A percentile compares a stretch with the other conserved stretches of the same genome.
Evolutionary conservation across 2,113 vertebrate species (phyloP).

Genomic region (Epinephelus moara): DNA sequence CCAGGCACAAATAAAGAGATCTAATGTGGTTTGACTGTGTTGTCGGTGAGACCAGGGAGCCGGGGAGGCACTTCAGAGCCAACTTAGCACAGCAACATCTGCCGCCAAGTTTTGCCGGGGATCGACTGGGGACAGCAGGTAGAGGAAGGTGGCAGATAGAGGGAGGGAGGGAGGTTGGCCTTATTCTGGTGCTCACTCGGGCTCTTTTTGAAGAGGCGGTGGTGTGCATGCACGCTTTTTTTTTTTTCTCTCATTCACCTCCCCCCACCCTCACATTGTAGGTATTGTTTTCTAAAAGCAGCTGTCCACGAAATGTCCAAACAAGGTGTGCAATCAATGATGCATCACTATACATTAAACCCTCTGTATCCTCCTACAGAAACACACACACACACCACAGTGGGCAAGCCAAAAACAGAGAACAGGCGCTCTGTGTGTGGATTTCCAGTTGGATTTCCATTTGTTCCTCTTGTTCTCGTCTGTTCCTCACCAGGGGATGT

Average conservation of each 20-base stretch:
- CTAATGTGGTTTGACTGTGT: constrained; percentile 91
- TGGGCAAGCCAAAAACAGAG: neutral
- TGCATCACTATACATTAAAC: constrained; percentile 79
- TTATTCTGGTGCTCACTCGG: constrained; percentile 77
- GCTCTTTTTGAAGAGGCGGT: constrained; percentile 85
- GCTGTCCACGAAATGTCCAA: constrained; percentile 84
- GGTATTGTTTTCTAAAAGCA: constrained; percentile 89
- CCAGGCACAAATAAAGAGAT: constrained; percentile 95
- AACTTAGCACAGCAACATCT: constrained; percentile 92
- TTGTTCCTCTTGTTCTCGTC: constrained; percentile 54
- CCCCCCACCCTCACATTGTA: constrained; percentile 59
- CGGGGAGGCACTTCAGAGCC: constrained; percentile 95
- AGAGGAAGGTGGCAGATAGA: constrained; percentile 83
- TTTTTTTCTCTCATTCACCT: neutral
- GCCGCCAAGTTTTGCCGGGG: constrained; percentile 89
- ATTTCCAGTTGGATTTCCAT: constrained; percentile 50
- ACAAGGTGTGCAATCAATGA: constrained; percentile 90
- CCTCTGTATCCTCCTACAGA: constrained; percentile 32
- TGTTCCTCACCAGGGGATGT: constrained; percentile 55
- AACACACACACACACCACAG: neutral
- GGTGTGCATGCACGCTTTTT: constrained; percentile 31
- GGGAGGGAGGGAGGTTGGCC: constrained; percentile 81
- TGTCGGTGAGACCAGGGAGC: constrained; percentile 89
- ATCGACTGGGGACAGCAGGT: constrained; percentile 93
- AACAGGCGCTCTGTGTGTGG: constrained; percentile 24